phyloP scores from a whole-genome alignment of 2,888 invertebrate genomes.

The Watsonalla binaria region DNA sequence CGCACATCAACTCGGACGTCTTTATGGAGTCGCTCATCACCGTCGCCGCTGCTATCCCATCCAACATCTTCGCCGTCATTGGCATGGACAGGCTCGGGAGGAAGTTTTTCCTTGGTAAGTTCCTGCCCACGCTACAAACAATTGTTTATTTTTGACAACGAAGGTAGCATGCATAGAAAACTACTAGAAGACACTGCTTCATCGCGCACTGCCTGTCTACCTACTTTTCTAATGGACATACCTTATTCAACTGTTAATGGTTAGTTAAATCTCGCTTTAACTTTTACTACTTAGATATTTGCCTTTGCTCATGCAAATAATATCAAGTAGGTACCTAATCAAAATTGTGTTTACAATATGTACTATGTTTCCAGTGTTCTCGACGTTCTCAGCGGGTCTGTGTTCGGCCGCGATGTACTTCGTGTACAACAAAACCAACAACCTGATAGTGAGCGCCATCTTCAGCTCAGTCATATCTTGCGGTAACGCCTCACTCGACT shows the following conservation, averaged over 20 bases:
- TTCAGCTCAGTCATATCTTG: slow-evolving; percentile 93
- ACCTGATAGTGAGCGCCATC: slow-evolving; percentile 89
- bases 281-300: too few species aligned
- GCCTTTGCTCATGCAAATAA: too few species aligned
- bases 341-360: background rate
- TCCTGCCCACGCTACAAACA: background rate
- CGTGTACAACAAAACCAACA: slow-evolving; percentile 89
- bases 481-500: slow-evolving; percentile 93
- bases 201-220: too few species aligned
- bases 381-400: slow-evolving; percentile 89
- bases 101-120: slow-evolving; percentile 87
- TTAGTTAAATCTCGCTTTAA: too few species aligned
- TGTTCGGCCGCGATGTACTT: slow-evolving; percentile 92
- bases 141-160: too few species aligned
- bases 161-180: too few species aligned
- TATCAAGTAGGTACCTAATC: too few species aligned
- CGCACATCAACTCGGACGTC: slow-evolving; percentile 87
- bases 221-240: too few species aligned
- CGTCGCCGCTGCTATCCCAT: slow-evolving; percentile 90
- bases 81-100: slow-evolving; percentile 92
- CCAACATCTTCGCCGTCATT: slow-evolving; percentile 88
- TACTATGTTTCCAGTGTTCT: slow-evolving; percentile 81
- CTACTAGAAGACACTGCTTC: too few species aligned
- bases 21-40: slow-evolving; percentile 93
- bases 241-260: too few species aligned